Percentiles rank a stretch among this genome's conserved stretches.
phyloP scores from a whole-genome alignment of 2,888 invertebrate species.

The Pogonocherus hispidulus region DNA sequence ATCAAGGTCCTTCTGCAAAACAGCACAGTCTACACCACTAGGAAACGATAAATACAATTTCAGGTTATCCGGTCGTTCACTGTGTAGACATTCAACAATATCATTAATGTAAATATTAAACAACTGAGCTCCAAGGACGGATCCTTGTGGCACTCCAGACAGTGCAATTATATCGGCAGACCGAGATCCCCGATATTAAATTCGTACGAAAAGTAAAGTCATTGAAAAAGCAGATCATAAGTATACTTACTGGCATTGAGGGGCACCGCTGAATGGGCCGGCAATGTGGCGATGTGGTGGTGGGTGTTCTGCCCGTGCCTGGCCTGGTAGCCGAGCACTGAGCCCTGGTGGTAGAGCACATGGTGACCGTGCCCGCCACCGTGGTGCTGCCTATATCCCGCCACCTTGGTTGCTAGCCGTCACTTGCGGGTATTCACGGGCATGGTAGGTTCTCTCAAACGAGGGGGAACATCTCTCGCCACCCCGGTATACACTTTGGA shows the following conservation, averaged over 20 bases:
- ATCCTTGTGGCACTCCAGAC: too few relatives aligned
- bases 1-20: too few relatives aligned
- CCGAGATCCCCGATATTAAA: too few relatives aligned
- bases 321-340: slow-evolving; percentile 65
- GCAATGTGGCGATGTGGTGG: slow-evolving; percentile 61
- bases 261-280: slow-evolving; percentile 62
- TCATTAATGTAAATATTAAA: too few relatives aligned
- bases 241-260: slow-evolving; percentile 67
- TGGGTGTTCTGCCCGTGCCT: slow-evolving; percentile 63
- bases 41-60: too few relatives aligned
- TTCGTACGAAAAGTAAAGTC: too few relatives aligned
- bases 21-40: too few relatives aligned
- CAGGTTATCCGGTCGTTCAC: too few relatives aligned
- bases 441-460: slow-evolving; percentile 31
- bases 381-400: slow-evolving; percentile 67
- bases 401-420: slow-evolving; percentile 63
- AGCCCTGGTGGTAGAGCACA: slow-evolving; percentile 66
- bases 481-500: background rate
- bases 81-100: too few relatives aligned
- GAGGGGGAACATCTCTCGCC: background rate
- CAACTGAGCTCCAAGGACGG: too few relatives aligned
- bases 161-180: too few relatives aligned
- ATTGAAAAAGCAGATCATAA: too few relatives aligned
- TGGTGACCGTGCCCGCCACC: slow-evolving; percentile 65
- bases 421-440: slow-evolving; percentile 51